A percentile compares a stretch with the other conserved stretches of the same genome.
These are phyloP conservation scores for Perccottus glenii DNA, from an alignment of 2,113 vertebrate species.

Conservation along the genomic window DNA sequence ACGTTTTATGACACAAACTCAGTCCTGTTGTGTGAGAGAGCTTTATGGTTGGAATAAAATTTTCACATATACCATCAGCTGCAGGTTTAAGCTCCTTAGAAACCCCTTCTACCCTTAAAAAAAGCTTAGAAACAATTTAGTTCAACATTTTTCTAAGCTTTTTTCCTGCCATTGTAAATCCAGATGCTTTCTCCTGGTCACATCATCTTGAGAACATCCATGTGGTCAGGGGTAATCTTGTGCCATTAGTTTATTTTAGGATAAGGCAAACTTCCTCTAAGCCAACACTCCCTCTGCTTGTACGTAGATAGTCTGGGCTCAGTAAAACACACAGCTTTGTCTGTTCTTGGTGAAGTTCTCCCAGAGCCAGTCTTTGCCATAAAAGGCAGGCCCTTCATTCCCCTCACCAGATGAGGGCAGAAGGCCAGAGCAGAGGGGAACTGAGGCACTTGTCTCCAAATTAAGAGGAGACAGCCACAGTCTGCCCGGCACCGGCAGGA, in stretches of 20 bases:
- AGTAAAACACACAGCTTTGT: slow-evolving; percentile 39
- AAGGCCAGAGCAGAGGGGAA: slow-evolving; percentile 44
- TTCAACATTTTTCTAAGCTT: slow-evolving; percentile 32
- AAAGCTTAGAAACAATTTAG: background rate
- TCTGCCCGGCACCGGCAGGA: slow-evolving; percentile 48
- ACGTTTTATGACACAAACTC: slow-evolving; percentile 51
- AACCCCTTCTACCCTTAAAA: slow-evolving; percentile 24
- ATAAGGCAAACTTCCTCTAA: slow-evolving; percentile 63
- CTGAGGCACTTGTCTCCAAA: slow-evolving; percentile 33
- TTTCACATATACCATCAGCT: slow-evolving; percentile 48
- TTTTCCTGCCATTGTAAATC: slow-evolving; percentile 66
- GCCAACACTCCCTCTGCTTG: slow-evolving; percentile 56
- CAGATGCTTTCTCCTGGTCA: slow-evolving; percentile 34
- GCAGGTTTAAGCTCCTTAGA: slow-evolving; percentile 39
- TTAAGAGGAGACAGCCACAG: slow-evolving; percentile 11
- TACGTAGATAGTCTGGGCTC: slow-evolving; percentile 30
- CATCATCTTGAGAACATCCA: slow-evolving; percentile 36
- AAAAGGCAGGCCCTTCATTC: slow-evolving; percentile 69
- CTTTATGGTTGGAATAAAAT: slow-evolving; percentile 36
- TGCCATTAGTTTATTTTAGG: slow-evolving; percentile 66
- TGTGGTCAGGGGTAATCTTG: slow-evolving; percentile 55
- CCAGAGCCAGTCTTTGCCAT: slow-evolving; percentile 62
- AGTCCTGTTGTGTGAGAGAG: slow-evolving; percentile 55
- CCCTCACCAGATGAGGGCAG: slow-evolving; percentile 53
- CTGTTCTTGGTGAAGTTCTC: slow-evolving; percentile 64